Percentiles rank a stretch among this genome's conserved stretches.
Evolutionary conservation across 2,888 invertebrate genomes (phyloP).

Genomic region (Torymus texanus): DNA sequence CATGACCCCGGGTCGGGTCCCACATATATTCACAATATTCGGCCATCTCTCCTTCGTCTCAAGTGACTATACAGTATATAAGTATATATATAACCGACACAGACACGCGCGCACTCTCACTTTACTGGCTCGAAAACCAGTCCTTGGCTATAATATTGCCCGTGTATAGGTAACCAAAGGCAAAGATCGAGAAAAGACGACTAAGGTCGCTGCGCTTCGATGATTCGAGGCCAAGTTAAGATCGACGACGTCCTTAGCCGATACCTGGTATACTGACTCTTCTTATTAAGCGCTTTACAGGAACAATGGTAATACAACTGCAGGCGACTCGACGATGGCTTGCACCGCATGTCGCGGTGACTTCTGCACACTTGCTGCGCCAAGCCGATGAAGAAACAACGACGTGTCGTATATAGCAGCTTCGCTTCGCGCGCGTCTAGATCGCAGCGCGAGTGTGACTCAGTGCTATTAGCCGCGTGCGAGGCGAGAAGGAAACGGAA

Average conservation of each 20-base stretch:
- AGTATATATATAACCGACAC: too few relatives aligned
- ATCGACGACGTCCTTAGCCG: too few relatives aligned
- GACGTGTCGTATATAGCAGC: background rate
- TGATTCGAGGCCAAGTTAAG: slow-evolving; percentile 9
- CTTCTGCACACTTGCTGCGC: background rate
- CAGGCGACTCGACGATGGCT: background rate
- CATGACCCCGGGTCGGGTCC: slow-evolving; percentile 67
- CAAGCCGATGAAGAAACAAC: background rate
- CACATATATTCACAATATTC: slow-evolving; percentile 74
- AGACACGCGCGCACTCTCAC: too few relatives aligned
- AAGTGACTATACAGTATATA: too few relatives aligned
- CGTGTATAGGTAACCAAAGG: too few relatives aligned
- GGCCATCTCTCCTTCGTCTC: slow-evolving; percentile 62
- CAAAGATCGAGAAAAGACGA: too few relatives aligned
- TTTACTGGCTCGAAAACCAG: too few relatives aligned
- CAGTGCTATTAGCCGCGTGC: slow-evolving; percentile 17
- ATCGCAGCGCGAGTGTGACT: slow-evolving; percentile 4
- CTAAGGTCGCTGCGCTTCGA: too few relatives aligned
- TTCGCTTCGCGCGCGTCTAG: background rate
- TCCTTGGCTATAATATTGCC: too few relatives aligned
- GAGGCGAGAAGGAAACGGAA: slow-evolving; percentile 36
- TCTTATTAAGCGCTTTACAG: too few relatives aligned
- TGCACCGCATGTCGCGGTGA: slow-evolving; percentile 13
- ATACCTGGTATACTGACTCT: too few relatives aligned
- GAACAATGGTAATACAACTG: too few relatives aligned